Evolutionary conservation across 2,113 vertebrate genomes (phyloP).

Genomic region (Lagopus muta): DNA sequence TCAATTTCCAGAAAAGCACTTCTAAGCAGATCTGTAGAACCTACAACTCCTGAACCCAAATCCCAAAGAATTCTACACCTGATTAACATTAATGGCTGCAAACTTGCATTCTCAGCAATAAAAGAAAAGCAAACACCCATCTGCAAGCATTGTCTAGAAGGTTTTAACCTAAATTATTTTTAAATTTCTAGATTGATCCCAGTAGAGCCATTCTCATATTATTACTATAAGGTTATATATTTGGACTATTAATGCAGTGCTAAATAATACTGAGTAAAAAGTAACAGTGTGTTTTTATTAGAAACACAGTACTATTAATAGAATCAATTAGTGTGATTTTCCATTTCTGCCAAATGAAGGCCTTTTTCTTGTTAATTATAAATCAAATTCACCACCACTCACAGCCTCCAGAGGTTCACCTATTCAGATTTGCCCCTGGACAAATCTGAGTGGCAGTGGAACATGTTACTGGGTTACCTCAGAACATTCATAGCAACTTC

Average conservation of each 20-base stretch:
- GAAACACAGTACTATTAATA: too few relatives aligned
- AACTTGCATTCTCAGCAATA: not conserved
- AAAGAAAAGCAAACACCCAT: not conserved
- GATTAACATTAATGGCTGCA: not conserved
- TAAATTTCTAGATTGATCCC: not conserved
- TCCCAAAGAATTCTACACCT: not conserved
- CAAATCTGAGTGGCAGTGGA: not conserved
- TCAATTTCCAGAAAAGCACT: not conserved
- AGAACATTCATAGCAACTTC: not conserved
- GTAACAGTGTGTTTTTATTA: too few relatives aligned
- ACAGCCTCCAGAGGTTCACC: not conserved
- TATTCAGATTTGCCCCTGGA: not conserved
- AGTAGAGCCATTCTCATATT: fast-evolving
- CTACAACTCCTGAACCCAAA: not conserved
- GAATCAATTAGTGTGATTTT: not conserved
- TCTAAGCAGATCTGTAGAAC: not conserved
- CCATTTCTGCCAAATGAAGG: not conserved
- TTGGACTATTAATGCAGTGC: not conserved
- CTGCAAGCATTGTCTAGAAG: not conserved
- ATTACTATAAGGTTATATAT: not conserved
- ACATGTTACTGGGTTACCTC: not conserved
- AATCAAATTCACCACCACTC: not conserved
- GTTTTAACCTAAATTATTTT: not conserved
- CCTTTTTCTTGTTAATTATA: not conserved
- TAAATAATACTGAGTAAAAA: not conserved